Evolutionary conservation across 1,140 invertebrate species (phyloP).

Genomic region (Fopius arisanus): DNA sequence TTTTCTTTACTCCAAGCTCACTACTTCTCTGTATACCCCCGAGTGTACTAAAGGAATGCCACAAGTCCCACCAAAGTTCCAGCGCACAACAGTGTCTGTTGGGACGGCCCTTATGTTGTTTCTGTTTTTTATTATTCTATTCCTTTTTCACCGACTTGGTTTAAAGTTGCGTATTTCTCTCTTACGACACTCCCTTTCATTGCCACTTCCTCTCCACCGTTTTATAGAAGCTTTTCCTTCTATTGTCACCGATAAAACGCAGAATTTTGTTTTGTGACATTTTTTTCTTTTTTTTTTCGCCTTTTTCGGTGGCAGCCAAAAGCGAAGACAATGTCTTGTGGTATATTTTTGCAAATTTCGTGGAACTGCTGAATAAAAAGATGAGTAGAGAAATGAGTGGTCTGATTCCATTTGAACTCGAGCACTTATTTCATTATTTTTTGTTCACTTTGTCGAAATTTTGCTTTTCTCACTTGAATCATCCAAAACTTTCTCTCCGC

Average conservation of each 20-base stretch:
- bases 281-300: not conserved
- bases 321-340: not conserved
- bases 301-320: not conserved
- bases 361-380: not conserved
- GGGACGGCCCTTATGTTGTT: not conserved
- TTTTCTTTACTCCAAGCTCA: not conserved
- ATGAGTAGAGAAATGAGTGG: not conserved
- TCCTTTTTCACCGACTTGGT: constrained; percentile 1
- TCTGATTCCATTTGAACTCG: not conserved
- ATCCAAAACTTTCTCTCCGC: not conserved
- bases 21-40: constrained; percentile 19
- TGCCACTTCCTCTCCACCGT: not conserved
- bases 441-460: not conserved
- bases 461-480: not conserved
- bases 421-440: not conserved
- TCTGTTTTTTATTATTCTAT: constrained; percentile 17
- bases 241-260: constrained; percentile 11
- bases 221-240: not conserved
- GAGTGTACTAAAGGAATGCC: constrained; percentile 29
- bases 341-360: not conserved
- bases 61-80: constrained; percentile 15
- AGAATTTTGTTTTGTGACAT: not conserved
- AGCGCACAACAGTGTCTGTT: constrained; percentile 2
- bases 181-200: not conserved
- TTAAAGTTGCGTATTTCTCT: constrained; percentile 14